Conservation (phyloP, 2,888 invertebrate genomes). For the Elegia similella region DNA sequence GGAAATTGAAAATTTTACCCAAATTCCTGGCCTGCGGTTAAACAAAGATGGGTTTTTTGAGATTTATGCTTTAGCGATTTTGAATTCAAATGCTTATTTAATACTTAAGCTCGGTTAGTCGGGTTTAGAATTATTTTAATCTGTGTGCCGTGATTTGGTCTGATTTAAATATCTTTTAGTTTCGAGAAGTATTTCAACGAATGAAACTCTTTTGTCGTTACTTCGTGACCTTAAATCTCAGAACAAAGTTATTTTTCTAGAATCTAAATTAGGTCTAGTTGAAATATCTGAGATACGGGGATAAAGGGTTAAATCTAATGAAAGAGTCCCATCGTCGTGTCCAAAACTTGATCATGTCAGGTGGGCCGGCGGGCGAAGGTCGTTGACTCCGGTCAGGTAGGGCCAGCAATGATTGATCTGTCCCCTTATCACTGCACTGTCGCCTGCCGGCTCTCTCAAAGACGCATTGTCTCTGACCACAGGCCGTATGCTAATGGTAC, state of each 20-base stretch:
- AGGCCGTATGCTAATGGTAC: constrained; percentile 58
- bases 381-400: constrained; percentile 75
- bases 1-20: constrained; percentile 69
- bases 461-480: constrained; percentile 68
- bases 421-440: constrained; percentile 73
- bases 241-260: too few species aligned
- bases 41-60: constrained; percentile 56
- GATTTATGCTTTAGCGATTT: constrained; percentile 59
- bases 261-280: neutral
- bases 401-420: constrained; percentile 77
- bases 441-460: constrained; percentile 78
- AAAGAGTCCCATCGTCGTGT: constrained; percentile 33
- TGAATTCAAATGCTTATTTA: constrained; percentile 51
- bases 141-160: constrained; percentile 8
- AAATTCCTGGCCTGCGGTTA: constrained; percentile 67
- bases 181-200: too few species aligned
- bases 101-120: constrained; percentile 26
- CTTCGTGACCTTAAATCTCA: too few species aligned
- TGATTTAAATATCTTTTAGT: neutral
- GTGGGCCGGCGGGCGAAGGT: constrained; percentile 60
- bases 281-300: constrained; percentile 18
- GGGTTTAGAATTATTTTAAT: constrained; percentile 23
- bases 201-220: too few species aligned
- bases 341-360: constrained; percentile 67
- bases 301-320: constrained; percentile 29